A percentile compares a stretch with the other conserved stretches of the same genome.
Evolutionary conservation across 2,888 invertebrate genomes (phyloP).

Genomic region (Limenitis arthemis): DNA sequence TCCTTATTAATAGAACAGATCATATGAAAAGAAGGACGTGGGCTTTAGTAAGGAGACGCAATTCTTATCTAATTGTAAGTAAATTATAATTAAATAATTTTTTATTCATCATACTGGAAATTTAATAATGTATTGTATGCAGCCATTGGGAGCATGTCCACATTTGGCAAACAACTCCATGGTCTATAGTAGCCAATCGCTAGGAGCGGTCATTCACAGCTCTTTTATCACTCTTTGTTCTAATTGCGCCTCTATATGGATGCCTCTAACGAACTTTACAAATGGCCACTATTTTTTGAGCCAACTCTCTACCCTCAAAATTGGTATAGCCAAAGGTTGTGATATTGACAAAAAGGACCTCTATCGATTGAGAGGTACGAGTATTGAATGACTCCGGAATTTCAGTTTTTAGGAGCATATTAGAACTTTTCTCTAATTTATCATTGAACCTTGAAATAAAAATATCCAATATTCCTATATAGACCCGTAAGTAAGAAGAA

Average conservation of each 20-base stretch:
- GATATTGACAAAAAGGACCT: neutral
- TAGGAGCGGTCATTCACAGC: slow-evolving; percentile 36
- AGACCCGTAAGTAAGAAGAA: neutral
- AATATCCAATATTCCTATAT: neutral
- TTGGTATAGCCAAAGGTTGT: neutral
- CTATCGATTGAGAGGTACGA: neutral
- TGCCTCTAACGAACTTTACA: slow-evolving; percentile 37
- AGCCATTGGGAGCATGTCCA: slow-evolving; percentile 21
- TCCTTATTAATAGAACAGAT: too few relatives aligned
- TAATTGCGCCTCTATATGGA: slow-evolving; percentile 45
- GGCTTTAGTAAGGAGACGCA: too few relatives aligned
- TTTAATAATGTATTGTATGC: slow-evolving; percentile 21
- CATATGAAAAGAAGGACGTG: too few relatives aligned
- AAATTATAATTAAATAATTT: too few relatives aligned
- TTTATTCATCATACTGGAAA: neutral
- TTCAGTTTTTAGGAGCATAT: too few relatives aligned
- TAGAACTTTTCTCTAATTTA: too few relatives aligned
- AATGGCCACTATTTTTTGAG: slow-evolving; percentile 27
- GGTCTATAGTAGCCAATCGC: slow-evolving; percentile 38
- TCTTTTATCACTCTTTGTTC: slow-evolving; percentile 39
- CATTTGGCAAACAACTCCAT: slow-evolving; percentile 24
- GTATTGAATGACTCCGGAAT: too few relatives aligned
- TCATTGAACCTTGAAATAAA: neutral
- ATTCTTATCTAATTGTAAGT: too few relatives aligned
- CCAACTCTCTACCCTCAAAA: slow-evolving; percentile 6